Evolutionary conservation across 2,888 invertebrate species (phyloP).

Genomic region (Perizoma flavofasciatum): DNA sequence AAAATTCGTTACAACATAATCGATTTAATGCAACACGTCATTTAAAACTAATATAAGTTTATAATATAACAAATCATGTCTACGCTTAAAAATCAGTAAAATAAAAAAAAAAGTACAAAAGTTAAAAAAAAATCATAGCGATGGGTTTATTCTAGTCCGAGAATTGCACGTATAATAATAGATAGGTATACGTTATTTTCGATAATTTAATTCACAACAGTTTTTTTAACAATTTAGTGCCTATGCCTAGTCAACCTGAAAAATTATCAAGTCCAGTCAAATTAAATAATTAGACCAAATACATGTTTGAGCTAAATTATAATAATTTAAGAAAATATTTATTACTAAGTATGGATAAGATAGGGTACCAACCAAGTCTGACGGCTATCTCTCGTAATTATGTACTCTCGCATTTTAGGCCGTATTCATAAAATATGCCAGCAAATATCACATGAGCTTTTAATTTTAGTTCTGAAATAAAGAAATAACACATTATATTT

Average conservation of each 20-base stretch:
- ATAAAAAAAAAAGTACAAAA: slow-evolving; percentile 29
- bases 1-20: slow-evolving; percentile 8
- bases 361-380: slow-evolving; percentile 1
- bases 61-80: slow-evolving; percentile 7
- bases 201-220: slow-evolving; percentile 20
- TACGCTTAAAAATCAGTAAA: slow-evolving; percentile 12
- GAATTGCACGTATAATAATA: slow-evolving; percentile 7
- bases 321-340: too few species aligned
- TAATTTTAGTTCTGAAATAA: slow-evolving; percentile 10
- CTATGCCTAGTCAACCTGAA: slow-evolving; percentile 15
- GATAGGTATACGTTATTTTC: slow-evolving; percentile 1
- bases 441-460: slow-evolving; percentile 29
- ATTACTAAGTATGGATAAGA: not conserved
- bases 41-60: not conserved
- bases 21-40: not conserved
- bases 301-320: not conserved
- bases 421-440: slow-evolving; percentile 21
- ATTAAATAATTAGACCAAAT: slow-evolving; percentile 7
- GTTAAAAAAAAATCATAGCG: slow-evolving; percentile 24
- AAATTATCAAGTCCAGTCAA: slow-evolving; percentile 8
- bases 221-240: slow-evolving; percentile 20
- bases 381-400: not conserved
- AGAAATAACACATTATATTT: not conserved
- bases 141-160: slow-evolving; percentile 32
- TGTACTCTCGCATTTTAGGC: slow-evolving; percentile 21